phyloP scores from a whole-genome alignment of 2,113 vertebrate genomes.

The Megaleporinus macrocephalus region DNA sequence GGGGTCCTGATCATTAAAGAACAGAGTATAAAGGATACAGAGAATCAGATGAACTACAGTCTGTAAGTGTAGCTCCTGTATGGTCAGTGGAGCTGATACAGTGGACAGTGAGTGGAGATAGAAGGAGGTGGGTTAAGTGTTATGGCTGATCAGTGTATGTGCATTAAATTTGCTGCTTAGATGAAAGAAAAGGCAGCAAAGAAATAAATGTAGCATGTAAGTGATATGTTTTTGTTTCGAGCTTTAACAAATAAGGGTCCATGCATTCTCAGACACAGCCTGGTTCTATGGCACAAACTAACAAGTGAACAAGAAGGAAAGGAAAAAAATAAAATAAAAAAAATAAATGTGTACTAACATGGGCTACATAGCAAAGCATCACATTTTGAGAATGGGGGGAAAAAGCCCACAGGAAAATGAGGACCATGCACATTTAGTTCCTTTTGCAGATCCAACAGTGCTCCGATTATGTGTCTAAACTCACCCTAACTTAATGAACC shows the following conservation, averaged over 20 bases:
- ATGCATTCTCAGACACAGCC: conserved; percentile 38
- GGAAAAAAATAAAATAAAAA: conserved; percentile 24
- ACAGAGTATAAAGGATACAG: no score
- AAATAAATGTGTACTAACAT: conserved; percentile 38
- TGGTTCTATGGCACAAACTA: conserved; percentile 46
- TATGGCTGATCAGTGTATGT: no score
- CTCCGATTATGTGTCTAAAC: conserved; percentile 55
- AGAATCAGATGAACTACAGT: no score
- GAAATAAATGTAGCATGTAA: conserved; percentile 6
- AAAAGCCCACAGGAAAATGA: neutral
- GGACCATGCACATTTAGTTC: conserved; percentile 43
- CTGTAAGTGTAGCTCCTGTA: no score
- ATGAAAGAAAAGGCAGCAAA: conserved; percentile 18
- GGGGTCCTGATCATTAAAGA: no score
- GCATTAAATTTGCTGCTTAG: neutral
- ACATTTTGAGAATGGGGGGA: neutral
- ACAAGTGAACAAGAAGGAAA: conserved; percentile 24
- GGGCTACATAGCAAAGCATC: conserved; percentile 48
- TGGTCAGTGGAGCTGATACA: no score
- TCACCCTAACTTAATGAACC: conserved; percentile 47
- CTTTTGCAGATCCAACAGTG: conserved; percentile 39
- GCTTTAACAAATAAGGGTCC: conserved; percentile 29
- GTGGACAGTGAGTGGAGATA: no score
- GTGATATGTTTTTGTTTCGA: conserved; percentile 1
- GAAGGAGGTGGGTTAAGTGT: no score